phyloP scores from a whole-genome alignment of 2,888 invertebrate species.

The Drosophila subsilvestris region DNA sequence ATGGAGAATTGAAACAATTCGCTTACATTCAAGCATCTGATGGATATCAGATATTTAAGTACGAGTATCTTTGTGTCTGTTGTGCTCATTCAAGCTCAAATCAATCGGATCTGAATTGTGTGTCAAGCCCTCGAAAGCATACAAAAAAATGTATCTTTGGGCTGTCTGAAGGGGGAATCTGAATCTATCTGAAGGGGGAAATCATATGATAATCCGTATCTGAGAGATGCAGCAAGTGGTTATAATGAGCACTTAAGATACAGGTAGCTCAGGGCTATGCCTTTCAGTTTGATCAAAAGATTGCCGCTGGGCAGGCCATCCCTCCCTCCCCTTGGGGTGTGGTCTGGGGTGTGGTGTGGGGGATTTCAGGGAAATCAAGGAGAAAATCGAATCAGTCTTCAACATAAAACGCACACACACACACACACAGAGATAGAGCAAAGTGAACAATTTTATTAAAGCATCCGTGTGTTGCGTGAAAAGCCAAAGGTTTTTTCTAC shows the following conservation, averaged over 20 bases:
- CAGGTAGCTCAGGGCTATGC: constrained; percentile 24
- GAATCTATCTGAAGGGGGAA: not conserved
- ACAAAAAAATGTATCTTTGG: not conserved
- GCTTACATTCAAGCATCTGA: no score
- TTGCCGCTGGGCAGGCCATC: constrained; percentile 18
- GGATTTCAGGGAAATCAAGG: constrained; percentile 37
- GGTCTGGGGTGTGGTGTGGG: constrained; percentile 1
- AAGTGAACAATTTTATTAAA: constrained; percentile 43
- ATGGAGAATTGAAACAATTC: no score
- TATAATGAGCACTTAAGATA: constrained; percentile 1
- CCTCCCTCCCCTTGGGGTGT: not conserved
- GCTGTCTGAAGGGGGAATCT: not conserved
- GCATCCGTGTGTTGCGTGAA: constrained; percentile 30
- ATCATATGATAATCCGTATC: not conserved
- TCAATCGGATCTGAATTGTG: not conserved
- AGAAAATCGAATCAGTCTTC: constrained; percentile 38
- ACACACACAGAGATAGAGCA: not conserved
- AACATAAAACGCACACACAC: constrained; percentile 13
- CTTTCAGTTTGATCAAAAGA: constrained; percentile 38
- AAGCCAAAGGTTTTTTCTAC: constrained; percentile 28
- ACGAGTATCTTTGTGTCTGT: not conserved
- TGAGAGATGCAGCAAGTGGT: not conserved
- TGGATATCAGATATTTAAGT: no score
- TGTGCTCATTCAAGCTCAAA: no score
- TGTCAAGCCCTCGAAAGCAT: not conserved